Evolutionary conservation across 2,797 vertebrate genomes (phyloP), one percentile per base, ranked within the genome.

Genomic region (Dendrocincla fuliginosa): DNA sequence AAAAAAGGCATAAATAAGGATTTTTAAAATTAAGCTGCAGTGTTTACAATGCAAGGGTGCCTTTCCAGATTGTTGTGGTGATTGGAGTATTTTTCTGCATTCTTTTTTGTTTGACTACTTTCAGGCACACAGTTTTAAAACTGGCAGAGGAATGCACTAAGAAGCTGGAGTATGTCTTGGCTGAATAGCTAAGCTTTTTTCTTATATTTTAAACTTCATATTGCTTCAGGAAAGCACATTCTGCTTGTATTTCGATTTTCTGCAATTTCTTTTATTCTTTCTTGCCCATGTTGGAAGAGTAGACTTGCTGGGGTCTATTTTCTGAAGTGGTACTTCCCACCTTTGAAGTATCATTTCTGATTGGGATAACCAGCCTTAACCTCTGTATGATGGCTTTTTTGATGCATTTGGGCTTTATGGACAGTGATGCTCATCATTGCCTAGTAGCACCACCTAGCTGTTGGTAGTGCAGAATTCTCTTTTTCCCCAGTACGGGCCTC

Each of bases 401-500:
- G 14, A 35, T 32, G 35, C 11, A 1, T 13, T 37, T 28, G 25
- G 50, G 5, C 42, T 76, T 68, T 7, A 8, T 30, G 32, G 32
- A 11, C 52, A 35, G 30, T 37, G 44, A 16, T 84, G 7, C 10
- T 85, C 35, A 28, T 78, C 46, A 30, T 53, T 95, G 93, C 69
- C 39, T 49, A 60, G 81, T 57, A 94, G 94, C 95, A 96, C 98
- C 97, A 97, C 95, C 98, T 98, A 89, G 97, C 93, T 95, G 95
- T 87, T 82, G 41, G 23, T 15, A 77, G 23, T 56, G 90, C 89
- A 64, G 90, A 71, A 35, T 32, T 41, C 4, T 23, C 9, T n/a
- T 15, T 32, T 50, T 28, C 11, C 15, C 4, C 6, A 32, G 1
- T 23, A 22, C 13, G n/a, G 23, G n/a, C 10, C 5, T 49, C 16